Evolutionary conservation across 1,140 invertebrate genomes (phyloP).

Genomic region (Spodoptera frugiperda): DNA sequence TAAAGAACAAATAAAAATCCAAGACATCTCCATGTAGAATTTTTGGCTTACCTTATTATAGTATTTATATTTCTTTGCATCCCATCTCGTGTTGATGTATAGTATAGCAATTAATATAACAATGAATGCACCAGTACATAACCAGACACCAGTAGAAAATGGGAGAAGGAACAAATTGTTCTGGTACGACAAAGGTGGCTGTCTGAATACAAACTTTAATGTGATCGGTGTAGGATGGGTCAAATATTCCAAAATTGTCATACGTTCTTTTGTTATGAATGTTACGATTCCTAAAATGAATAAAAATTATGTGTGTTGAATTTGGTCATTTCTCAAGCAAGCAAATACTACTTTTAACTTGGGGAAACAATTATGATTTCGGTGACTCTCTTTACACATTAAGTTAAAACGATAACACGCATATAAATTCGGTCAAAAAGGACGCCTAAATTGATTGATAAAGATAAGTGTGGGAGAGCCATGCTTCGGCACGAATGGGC

Average conservation of each 20-base stretch:
- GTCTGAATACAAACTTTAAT: slow-evolving; percentile 87
- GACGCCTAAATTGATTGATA: too few relatives aligned
- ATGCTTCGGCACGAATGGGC: too few relatives aligned
- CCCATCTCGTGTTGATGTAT: slow-evolving; percentile 76
- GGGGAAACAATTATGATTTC: too few relatives aligned
- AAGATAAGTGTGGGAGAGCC: too few relatives aligned
- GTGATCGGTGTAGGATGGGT: slow-evolving; percentile 85
- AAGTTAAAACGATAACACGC: too few relatives aligned
- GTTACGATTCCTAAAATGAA: slow-evolving; percentile 82
- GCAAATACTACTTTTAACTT: too few relatives aligned
- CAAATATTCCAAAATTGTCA: slow-evolving; percentile 86
- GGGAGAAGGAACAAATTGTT: slow-evolving; percentile 88
- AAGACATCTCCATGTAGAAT: not conserved
- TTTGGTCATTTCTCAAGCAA: too few relatives aligned
- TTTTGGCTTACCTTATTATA: slow-evolving; percentile 11
- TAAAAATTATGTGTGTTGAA: not conserved
- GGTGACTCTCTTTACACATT: too few relatives aligned
- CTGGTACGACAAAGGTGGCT: slow-evolving; percentile 88
- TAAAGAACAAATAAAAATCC: not conserved
- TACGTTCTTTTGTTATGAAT: slow-evolving; percentile 86
- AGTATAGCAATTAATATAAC: slow-evolving; percentile 79
- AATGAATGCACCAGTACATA: slow-evolving; percentile 81
- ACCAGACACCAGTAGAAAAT: slow-evolving; percentile 87
- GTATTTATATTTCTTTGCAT: slow-evolving; percentile 56
- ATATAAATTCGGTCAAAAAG: too few relatives aligned